phyloP scores from a whole-genome alignment of 2,797 vertebrate species.

The Pangasius macronema region DNA sequence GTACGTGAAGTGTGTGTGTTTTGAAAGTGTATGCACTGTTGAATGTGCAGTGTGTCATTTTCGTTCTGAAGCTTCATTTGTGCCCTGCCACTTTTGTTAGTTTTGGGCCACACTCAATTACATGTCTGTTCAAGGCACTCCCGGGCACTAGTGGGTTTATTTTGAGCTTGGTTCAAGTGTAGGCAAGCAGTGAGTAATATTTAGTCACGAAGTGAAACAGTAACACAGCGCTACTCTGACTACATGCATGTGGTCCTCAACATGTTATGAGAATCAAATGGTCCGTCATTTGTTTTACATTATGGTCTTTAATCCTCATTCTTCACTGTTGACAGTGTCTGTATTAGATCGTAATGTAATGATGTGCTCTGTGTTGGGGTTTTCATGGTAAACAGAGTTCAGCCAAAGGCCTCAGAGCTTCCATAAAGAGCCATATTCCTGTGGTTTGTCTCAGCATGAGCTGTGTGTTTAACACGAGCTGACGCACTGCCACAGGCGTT shows the following conservation, averaged over 20 bases:
- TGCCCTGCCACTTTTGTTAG: not conserved
- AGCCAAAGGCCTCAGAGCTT: slow-evolving; percentile 33
- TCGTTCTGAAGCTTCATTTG: not conserved
- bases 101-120: slow-evolving; percentile 23
- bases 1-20: not conserved
- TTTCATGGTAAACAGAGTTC: slow-evolving; percentile 37
- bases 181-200: slow-evolving; percentile 11
- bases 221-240: not conserved
- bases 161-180: slow-evolving; percentile 12
- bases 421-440: slow-evolving; percentile 36
- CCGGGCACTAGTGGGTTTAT: slow-evolving; percentile 21
- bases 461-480: slow-evolving; percentile 35
- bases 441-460: slow-evolving; percentile 45
- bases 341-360: slow-evolving; percentile 18
- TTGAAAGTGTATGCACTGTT: too few relatives aligned
- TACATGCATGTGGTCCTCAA: not conserved
- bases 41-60: not conserved
- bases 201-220: slow-evolving; percentile 11
- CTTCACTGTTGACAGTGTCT: slow-evolving; percentile 21
- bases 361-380: slow-evolving; percentile 9
- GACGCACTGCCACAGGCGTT: slow-evolving; percentile 35
- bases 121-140: slow-evolving; percentile 9
- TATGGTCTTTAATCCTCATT: slow-evolving; percentile 7
- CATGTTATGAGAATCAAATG: slow-evolving; percentile 4
- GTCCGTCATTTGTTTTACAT: slow-evolving; percentile 15